Percentiles rank a stretch among this genome's conserved stretches.
Evolutionary conservation across 2,113 vertebrate species (phyloP).

Genomic region (Prolemur simus): DNA sequence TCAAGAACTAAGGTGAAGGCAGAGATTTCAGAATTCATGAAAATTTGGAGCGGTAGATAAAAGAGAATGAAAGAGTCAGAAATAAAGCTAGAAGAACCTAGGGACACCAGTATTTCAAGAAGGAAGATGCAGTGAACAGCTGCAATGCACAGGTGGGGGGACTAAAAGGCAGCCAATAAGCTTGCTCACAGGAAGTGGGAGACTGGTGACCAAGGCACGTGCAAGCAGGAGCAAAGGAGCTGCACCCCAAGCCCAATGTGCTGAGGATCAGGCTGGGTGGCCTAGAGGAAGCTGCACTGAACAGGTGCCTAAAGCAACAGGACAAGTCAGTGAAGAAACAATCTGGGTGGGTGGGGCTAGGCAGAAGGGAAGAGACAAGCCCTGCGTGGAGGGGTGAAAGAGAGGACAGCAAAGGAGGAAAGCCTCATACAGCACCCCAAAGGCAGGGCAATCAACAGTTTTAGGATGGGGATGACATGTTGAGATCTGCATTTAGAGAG

Average conservation of each 20-base stretch:
- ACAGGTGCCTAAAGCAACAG: fast-evolving
- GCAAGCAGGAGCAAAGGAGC: background rate
- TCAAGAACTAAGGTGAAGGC: fast-evolving
- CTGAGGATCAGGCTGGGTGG: background rate
- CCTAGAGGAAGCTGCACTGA: background rate
- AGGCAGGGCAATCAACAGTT: background rate
- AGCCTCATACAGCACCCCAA: background rate
- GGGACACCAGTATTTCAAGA: background rate
- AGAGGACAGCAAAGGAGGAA: background rate
- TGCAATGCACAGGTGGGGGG: background rate
- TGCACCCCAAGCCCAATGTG: background rate
- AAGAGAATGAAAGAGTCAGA: background rate
- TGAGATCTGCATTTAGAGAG: background rate
- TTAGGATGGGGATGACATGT: fast-evolving
- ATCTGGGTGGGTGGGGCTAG: no score
- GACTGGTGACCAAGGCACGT: background rate
- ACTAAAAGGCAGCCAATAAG: background rate
- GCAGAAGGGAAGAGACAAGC: background rate
- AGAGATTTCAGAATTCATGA: background rate
- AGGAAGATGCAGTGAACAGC: background rate
- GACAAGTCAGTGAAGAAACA: background rate
- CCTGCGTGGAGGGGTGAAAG: fast-evolving
- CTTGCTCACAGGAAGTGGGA: background rate
- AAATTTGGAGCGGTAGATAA: background rate
- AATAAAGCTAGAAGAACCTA: background rate